phyloP scores from a whole-genome alignment of 2,113 vertebrate genomes.

The Motacilla alba region DNA sequence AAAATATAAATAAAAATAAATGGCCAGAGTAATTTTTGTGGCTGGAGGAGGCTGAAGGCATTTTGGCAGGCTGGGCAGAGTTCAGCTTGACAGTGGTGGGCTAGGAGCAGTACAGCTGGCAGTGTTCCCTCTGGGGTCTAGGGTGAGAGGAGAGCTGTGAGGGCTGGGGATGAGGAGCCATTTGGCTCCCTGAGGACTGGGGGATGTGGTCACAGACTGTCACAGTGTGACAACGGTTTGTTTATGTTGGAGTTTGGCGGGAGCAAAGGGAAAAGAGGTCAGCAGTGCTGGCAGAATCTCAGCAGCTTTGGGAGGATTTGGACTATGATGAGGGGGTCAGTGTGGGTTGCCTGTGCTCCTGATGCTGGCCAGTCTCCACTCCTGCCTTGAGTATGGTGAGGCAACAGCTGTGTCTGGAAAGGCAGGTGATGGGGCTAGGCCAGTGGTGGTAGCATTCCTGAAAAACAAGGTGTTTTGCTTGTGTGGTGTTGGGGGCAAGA shows the following conservation, averaged over 20 bases:
- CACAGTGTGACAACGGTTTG: not conserved
- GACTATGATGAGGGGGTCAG: rapidly evolving
- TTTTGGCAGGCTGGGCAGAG: not conserved
- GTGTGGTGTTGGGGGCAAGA: not conserved
- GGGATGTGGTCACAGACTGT: not conserved
- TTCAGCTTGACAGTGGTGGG: not conserved
- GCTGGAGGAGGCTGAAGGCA: not conserved
- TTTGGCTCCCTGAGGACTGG: not conserved
- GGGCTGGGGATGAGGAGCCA: rapidly evolving
- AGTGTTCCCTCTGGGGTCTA: rapidly evolving
- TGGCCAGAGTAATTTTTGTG: not conserved
- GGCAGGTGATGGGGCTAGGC: too few relatives aligned
- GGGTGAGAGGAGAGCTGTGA: not conserved
- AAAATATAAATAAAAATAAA: not conserved
- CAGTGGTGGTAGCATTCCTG: not conserved
- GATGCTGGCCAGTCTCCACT: not conserved
- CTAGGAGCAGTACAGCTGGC: too few relatives aligned
- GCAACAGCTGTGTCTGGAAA: not conserved
- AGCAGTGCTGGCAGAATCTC: not conserved
- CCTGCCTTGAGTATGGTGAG: not conserved
- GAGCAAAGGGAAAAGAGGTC: not conserved
- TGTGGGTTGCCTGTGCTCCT: not conserved
- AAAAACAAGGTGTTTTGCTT: not conserved
- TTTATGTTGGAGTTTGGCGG: not conserved
- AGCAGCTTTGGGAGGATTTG: not conserved